Conservation (phyloP, 2,888 invertebrate species). For the Eristalinus sepulchralis region DNA sequence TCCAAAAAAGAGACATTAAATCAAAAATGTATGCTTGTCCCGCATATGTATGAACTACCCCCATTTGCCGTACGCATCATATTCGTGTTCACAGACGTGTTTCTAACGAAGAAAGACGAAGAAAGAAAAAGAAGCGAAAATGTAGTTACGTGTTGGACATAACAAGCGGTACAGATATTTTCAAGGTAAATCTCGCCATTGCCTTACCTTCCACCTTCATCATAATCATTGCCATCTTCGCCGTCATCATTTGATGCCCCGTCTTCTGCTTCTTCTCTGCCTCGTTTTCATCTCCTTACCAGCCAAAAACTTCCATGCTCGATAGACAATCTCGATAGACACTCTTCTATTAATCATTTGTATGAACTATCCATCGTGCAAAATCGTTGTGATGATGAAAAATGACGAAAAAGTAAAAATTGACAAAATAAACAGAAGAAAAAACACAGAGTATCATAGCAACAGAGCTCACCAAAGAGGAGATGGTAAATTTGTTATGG, state of each 20-base stretch:
- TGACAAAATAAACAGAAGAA: conserved; percentile 22
- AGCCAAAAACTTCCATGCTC: conserved; percentile 31
- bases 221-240: conserved; percentile 8
- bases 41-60: neutral
- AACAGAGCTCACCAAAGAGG: conserved; percentile 17
- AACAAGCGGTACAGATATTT: conserved; percentile 16
- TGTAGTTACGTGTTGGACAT: conserved; percentile 2
- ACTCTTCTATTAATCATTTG: conserved; percentile 64
- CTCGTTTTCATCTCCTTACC: neutral
- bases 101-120: neutral
- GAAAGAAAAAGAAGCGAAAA: neutral
- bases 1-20: conserved; percentile 9
- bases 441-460: neutral
- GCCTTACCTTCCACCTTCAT: conserved; percentile 16
- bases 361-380: conserved; percentile 67
- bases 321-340: conserved; percentile 41
- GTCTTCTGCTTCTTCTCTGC: neutral
- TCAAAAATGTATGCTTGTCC: conserved; percentile 7
- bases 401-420: conserved; percentile 53
- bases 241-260: conserved; percentile 16
- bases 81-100: neutral
- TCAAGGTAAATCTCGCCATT: conserved; percentile 25
- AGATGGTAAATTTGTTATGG: conserved; percentile 56
- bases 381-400: conserved; percentile 66
- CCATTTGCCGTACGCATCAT: neutral